Percentiles rank a stretch among this genome's conserved stretches.
These are phyloP conservation scores for Artemisiospiza belli DNA, from an alignment of 2,113 vertebrate species.

Conservation along the genomic window DNA sequence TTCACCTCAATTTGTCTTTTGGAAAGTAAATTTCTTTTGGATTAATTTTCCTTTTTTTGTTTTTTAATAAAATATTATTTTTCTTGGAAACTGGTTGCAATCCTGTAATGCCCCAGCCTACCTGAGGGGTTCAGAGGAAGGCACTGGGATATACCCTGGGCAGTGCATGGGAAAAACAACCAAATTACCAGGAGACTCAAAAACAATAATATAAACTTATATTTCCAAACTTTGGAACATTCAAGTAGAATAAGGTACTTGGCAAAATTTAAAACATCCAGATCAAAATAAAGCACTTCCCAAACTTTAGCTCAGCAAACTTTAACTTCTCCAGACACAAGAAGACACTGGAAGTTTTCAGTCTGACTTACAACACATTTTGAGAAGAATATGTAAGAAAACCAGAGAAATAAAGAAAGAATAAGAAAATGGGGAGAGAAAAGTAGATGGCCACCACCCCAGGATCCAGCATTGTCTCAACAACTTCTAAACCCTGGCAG, in stretches of 20 bases:
- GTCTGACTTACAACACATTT: accelerated
- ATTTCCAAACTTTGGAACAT: neutral
- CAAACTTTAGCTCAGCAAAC: neutral
- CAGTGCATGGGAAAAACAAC: neutral
- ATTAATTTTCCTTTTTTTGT: neutral
- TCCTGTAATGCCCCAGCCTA: neutral
- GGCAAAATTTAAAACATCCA: neutral
- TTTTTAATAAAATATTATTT: neutral
- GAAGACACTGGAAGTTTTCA: neutral
- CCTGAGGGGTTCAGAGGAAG: accelerated
- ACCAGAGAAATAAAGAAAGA: neutral
- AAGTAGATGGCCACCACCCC: neutral
- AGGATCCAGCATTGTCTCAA: neutral
- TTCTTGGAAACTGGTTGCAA: neutral
- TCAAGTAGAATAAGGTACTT: neutral
- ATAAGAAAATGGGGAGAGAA: neutral
- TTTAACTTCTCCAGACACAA: neutral
- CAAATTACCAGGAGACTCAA: neutral
- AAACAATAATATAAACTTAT: neutral
- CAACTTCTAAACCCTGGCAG: neutral
- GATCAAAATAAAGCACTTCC: neutral
- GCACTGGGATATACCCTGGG: neutral
- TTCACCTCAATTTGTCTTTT: neutral
- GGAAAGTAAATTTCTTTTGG: neutral
- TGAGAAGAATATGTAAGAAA: neutral